Conservation (phyloP, 2,888 invertebrate genomes). For the Sylvicola fuscatus region DNA sequence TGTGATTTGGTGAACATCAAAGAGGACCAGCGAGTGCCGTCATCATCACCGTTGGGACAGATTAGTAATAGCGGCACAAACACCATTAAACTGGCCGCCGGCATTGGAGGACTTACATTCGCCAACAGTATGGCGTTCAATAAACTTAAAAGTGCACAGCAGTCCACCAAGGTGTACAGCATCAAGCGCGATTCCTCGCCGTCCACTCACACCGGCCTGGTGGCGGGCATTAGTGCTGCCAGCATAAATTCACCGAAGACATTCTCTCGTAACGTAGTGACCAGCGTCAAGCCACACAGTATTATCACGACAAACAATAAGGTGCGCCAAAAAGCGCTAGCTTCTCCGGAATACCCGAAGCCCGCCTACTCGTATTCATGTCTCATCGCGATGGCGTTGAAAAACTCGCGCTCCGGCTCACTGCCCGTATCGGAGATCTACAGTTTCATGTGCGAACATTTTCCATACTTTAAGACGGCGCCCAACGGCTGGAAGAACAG, state of each 20-base stretch:
- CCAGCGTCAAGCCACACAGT: neutral
- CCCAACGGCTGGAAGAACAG: conserved; percentile 99
- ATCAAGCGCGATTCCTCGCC: too few relatives aligned
- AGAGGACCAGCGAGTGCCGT: neutral
- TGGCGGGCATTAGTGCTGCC: neutral
- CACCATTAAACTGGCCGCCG: conserved; percentile 24
- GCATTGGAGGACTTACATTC: conserved; percentile 24
- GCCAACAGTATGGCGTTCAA: conserved; percentile 24
- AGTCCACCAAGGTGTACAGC: too few relatives aligned
- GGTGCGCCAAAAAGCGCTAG: conserved; percentile 1
- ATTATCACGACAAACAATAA: neutral
- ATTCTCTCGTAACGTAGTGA: conserved; percentile 13
- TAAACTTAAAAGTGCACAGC: conserved; percentile 16
- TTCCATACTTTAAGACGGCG: conserved; percentile 96
- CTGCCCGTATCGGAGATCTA: conserved; percentile 96
- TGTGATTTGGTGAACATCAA: conserved; percentile 11
- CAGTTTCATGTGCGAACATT: conserved; percentile 96
- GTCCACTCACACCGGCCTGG: too few relatives aligned
- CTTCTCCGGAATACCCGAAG: conserved; percentile 82
- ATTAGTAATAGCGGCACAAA: conserved; percentile 12
- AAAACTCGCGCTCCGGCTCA: conserved; percentile 86
- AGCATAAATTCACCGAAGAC: conserved; percentile 9
- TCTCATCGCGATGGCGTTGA: conserved; percentile 92
- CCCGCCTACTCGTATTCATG: conserved; percentile 97
- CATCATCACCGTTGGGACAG: conserved; percentile 7